Base-by-base conservation (phyloP, 2,797 vertebrate species). In the Darevskia mixta region DNA sequence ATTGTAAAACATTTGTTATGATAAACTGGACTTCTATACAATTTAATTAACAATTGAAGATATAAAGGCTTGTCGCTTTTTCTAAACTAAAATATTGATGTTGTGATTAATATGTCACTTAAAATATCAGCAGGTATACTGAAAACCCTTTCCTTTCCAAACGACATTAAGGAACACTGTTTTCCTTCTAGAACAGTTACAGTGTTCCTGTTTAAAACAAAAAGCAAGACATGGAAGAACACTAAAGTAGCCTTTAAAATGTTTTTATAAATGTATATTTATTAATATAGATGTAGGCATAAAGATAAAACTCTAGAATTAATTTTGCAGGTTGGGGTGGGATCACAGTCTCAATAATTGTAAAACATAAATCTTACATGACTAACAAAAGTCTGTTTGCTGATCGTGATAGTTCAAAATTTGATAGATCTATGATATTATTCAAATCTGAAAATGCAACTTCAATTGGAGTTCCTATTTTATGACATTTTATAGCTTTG, bases 1-100 rank as follows among this genome's bases (percentile, higher is more conserved):
- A 92, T 18, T 78, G 88, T 91, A 69, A 95, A 94, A 89, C 0
- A 64, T 88, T 94, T 79, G 91, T 84, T 95, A 85, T 92, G 90
- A 93, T 94, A 86, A 87, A 90, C 92, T 93, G 8, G 17, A 71
- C 83, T 10, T 41, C 84, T 71, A 66, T 85, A 85, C 87, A 89
- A 85, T 55, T 83, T 82, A 82, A 86, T 87, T 93, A 90, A 86
- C 90, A 92, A 88, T 90, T 83, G 91, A 87, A 85, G 25, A 91
- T 96, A 90, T 72, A 83, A 93, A 93, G 91, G 58, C 49, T 45
- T 69, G 32, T 88, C 88, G 90, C 79, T 82, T 89, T 92, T 89
- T 92, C 71, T 92, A 94, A 93, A 58, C 69, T n/a, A 90, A 86
- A 86, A 38, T 82, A 66, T 29, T 38, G 86, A 25, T 90, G 18